Conservation (phyloP, 1,140 invertebrate genomes). For the Pogonus chalceus region DNA sequence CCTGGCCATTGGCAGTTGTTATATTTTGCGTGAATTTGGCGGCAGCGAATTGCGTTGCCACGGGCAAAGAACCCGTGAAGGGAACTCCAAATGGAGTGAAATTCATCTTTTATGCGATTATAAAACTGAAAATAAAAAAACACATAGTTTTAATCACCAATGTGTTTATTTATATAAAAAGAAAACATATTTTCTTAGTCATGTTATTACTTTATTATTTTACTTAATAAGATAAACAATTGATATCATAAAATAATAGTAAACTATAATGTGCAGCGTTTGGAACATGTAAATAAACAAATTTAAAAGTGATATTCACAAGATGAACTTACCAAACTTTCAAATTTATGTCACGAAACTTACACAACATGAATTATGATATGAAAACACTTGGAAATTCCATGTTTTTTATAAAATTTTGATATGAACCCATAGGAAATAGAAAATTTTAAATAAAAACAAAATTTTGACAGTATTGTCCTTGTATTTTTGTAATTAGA, state of each 20-base stretch:
- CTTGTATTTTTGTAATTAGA: conserved; percentile 8
- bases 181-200: too few species aligned
- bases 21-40: conserved; percentile 53
- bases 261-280: too few species aligned
- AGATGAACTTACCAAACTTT: conserved; percentile 2
- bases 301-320: too few species aligned
- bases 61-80: conserved; percentile 48
- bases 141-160: too few species aligned
- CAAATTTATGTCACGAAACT: background rate
- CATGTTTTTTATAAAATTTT: background rate
- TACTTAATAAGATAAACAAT: too few species aligned
- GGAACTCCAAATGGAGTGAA: conserved; percentile 56
- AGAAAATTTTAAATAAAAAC: background rate
- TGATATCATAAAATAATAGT: too few species aligned
- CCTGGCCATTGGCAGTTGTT: conserved; percentile 42
- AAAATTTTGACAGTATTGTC: conserved; percentile 1
- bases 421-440: background rate
- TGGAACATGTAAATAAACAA: too few species aligned
- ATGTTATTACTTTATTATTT: background rate
- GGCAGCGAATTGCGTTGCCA: conserved; percentile 55
- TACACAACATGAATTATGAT: background rate
- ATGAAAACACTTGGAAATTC: background rate
- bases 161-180: too few species aligned
- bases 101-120: conserved; percentile 43
- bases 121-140: conserved; percentile 18